Percentiles rank a stretch among this genome's conserved stretches.
These are phyloP conservation scores for Thomomys bottae DNA, from an alignment of 2,113 vertebrate species.

Conservation along the genomic window DNA sequence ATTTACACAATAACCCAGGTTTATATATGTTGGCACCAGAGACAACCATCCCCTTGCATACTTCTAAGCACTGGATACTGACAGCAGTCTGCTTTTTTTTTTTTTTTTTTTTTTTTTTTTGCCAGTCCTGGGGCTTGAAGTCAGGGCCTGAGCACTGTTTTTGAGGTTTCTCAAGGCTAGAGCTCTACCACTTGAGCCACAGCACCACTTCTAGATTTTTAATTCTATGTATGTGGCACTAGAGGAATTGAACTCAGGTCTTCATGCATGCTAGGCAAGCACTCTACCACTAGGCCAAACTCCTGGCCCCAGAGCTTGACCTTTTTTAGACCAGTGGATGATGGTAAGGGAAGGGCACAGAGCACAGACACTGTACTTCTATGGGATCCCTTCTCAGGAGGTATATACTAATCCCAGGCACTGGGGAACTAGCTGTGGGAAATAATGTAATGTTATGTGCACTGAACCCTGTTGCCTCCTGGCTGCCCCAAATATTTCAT, in stretches of 20 bases:
- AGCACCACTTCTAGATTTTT: no score
- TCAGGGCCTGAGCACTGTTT: no score
- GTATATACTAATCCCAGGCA: slow-evolving; percentile 18
- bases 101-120: no score
- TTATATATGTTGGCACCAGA: background rate
- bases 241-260: no score
- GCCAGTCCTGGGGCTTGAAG: no score
- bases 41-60: background rate
- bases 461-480: slow-evolving; percentile 33
- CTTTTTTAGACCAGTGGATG: slow-evolving; percentile 10
- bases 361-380: background rate
- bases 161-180: no score
- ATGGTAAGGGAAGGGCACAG: background rate
- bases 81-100: background rate
- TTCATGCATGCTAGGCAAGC: no score
- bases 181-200: no score
- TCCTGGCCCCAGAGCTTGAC: no score
- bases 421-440: slow-evolving; percentile 12
- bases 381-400: background rate
- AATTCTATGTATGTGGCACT: no score
- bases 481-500: background rate
- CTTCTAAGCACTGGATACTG: background rate
- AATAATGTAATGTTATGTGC: slow-evolving; percentile 49
- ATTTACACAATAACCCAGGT: background rate
- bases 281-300: no score